Evolutionary conservation across 1,140 invertebrate species (phyloP).

Genomic region (Rhagoletis zephyria): DNA sequence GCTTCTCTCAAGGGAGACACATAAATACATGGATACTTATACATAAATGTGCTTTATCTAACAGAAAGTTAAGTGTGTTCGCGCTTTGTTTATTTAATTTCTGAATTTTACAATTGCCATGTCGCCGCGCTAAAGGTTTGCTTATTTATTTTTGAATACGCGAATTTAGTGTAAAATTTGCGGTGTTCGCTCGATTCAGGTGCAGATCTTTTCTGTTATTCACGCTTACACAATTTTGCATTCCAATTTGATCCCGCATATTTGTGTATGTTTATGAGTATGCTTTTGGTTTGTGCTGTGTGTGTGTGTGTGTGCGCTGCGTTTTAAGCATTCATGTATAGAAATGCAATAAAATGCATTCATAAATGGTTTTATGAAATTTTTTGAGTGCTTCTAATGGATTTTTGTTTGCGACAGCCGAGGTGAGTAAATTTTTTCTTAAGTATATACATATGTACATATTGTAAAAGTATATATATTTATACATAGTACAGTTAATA

Average conservation of each 20-base stretch:
- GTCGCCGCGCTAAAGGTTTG: background rate
- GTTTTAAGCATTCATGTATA: no score
- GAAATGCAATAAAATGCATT: background rate
- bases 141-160: background rate
- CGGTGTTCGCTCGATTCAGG: background rate
- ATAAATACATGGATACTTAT: background rate
- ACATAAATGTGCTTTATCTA: background rate
- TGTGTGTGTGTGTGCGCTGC: no score
- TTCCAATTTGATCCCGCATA: no score
- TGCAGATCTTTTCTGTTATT: constrained; percentile 15
- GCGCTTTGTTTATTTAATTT: background rate
- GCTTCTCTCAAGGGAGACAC: background rate
- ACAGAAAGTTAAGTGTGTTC: background rate
- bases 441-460: no score
- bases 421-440: no score
- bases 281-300: no score
- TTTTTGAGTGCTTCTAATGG: no score
- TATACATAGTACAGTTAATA: no score
- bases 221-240: no score
- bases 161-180: background rate
- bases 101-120: background rate
- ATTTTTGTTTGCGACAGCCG: no score
- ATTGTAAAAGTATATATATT: no score
- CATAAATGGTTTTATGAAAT: background rate
- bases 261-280: no score